Evolutionary conservation across 2,113 vertebrate species (phyloP).

Genomic region (Sorex araneus): DNA sequence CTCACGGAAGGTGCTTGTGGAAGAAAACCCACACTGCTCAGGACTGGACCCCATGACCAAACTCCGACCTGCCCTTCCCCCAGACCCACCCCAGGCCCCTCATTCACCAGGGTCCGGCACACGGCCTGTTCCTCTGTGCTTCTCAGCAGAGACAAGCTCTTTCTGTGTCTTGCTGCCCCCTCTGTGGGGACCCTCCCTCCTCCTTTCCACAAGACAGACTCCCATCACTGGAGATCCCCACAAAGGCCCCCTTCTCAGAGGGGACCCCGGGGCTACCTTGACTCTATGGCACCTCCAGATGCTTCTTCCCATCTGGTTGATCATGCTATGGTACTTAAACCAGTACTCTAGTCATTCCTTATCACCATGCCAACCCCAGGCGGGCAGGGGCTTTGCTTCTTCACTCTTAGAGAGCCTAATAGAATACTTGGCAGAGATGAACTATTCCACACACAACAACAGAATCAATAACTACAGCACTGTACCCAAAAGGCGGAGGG

Average conservation of each 20-base stretch:
- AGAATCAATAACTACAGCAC: not conserved
- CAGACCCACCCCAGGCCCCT: rapidly evolving
- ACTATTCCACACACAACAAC: not conserved
- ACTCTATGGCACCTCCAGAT: too few species aligned
- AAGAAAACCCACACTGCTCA: not conserved
- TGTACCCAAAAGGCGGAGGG: not conserved
- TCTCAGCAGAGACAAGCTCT: not conserved
- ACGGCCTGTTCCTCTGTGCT: not conserved
- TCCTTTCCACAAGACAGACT: not conserved
- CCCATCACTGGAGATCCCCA: not conserved
- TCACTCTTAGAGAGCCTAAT: not conserved
- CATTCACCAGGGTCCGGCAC: rapidly evolving
- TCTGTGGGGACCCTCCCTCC: too few species aligned
- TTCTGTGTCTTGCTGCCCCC: not conserved
- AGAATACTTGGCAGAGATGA: not conserved
- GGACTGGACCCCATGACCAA: too few species aligned
- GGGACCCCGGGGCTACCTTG: not conserved
- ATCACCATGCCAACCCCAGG: not conserved
- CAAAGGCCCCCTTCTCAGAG: not conserved
- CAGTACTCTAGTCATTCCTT: not conserved
- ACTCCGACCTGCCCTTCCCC: not conserved
- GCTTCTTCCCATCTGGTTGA: too few species aligned
- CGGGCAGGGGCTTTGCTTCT: not conserved
- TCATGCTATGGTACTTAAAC: not conserved
- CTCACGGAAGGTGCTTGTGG: not conserved